These are phyloP conservation scores for Ophiodon elongatus DNA, from an alignment of 2,113 vertebrate genomes.

Conservation along the genomic window DNA sequence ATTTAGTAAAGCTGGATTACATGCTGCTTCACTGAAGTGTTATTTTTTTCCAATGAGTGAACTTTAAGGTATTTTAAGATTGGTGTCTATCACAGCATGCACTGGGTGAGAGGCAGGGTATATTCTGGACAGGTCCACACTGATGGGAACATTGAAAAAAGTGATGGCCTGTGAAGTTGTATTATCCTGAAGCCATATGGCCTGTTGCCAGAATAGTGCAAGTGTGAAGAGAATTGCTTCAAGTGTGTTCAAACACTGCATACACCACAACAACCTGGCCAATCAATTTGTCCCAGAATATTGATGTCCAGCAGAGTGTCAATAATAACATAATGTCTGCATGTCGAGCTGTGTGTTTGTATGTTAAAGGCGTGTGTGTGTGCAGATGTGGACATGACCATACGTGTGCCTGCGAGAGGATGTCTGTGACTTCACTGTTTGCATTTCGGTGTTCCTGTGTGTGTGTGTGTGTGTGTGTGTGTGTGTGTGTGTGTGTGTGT, in stretches of 20 bases:
- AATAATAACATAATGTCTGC: conserved; percentile 14
- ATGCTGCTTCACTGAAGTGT: background rate
- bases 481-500: background rate
- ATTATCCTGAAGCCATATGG: background rate
- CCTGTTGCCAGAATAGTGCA: background rate
- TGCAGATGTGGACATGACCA: conserved; percentile 25
- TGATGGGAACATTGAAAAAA: background rate
- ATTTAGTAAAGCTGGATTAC: background rate
- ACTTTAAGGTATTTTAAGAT: background rate
- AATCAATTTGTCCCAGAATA: conserved; percentile 36
- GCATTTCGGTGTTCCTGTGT: conserved; percentile 9
- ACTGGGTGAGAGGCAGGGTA: background rate
- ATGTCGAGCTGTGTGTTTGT: conserved; percentile 26
- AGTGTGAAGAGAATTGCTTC: conserved; percentile 14
- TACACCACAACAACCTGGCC: background rate
- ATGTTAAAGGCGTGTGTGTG: conserved; percentile 35
- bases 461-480: conserved; percentile 14
- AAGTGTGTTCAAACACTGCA: conserved; percentile 26
- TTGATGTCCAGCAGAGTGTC: conserved; percentile 18
- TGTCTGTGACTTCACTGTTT: conserved; percentile 30
- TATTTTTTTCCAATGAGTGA: background rate
- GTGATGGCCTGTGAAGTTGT: background rate
- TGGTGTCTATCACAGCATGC: background rate
- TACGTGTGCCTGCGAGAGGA: conserved; percentile 14
- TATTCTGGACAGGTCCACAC: background rate